Percentiles rank a stretch among this genome's conserved stretches.
Evolutionary conservation across 2,113 vertebrate genomes (phyloP).

Genomic region (Crotalus helleri): DNA sequence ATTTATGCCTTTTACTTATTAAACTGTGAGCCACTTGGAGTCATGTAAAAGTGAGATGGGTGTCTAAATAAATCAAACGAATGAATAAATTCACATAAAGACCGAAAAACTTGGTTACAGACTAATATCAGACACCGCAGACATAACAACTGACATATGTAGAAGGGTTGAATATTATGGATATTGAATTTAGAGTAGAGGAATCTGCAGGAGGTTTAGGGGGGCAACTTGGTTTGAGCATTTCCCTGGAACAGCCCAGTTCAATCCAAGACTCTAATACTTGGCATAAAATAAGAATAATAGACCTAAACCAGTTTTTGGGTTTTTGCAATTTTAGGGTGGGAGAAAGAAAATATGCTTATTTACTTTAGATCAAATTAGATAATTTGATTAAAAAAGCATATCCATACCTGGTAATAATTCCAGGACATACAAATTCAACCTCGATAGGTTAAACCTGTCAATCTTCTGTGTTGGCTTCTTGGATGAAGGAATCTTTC

Average conservation of each 20-base stretch:
- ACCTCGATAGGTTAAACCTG: not conserved
- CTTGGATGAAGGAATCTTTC: constrained; percentile 3
- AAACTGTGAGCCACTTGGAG: not conserved
- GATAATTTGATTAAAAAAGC: not conserved
- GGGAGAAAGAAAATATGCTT: not conserved
- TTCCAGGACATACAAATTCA: not conserved
- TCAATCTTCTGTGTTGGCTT: constrained; percentile 11
- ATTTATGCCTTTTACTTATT: not conserved
- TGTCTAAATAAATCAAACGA: not conserved
- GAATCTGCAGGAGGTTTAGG: constrained; percentile 14
- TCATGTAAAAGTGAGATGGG: not conserved
- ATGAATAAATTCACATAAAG: not conserved
- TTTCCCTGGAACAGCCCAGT: not conserved
- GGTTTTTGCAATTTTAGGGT: not conserved
- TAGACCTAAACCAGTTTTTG: not conserved
- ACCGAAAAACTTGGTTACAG: not conserved
- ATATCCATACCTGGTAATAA: not conserved
- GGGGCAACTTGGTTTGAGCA: not conserved
- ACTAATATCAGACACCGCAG: not conserved
- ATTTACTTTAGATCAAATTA: not conserved
- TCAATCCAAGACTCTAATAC: constrained; percentile 11
- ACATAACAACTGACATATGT: not conserved
- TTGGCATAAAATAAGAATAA: constrained; percentile 1
- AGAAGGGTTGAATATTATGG: not conserved
- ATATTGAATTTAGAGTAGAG: not conserved